phyloP scores from a whole-genome alignment of 1,140 invertebrate species.

The Hycleus cichorii region DNA sequence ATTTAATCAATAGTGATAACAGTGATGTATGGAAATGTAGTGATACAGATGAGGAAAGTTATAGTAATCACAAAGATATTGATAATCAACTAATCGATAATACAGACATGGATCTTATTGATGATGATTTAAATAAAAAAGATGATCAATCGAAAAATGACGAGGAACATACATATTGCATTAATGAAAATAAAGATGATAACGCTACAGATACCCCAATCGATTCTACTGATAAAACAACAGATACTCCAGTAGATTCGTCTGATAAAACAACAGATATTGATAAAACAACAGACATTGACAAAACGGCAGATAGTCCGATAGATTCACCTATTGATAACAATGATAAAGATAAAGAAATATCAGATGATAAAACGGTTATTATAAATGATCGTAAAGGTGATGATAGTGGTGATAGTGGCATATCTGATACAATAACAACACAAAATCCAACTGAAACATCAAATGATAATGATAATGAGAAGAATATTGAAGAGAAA shows the following conservation, averaged over 20 bases:
- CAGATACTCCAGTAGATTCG: too few species aligned
- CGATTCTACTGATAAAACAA: too few species aligned
- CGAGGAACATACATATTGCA: too few species aligned
- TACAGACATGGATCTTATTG: not conserved
- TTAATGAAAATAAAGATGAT: not conserved
- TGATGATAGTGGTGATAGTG: not conserved
- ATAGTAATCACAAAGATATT: not conserved
- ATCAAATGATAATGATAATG: not conserved
- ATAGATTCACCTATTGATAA: too few species aligned
- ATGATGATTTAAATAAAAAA: not conserved
- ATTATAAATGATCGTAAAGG: not conserved
- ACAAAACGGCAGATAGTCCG: too few species aligned
- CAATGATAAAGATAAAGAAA: too few species aligned
- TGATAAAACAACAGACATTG: too few species aligned
- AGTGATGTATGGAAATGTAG: constrained; percentile 11
- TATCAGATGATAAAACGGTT: not conserved
- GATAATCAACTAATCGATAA: not conserved
- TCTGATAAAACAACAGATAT: too few species aligned
- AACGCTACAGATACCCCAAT: too few species aligned
- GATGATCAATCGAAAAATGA: not conserved
- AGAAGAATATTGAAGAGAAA: not conserved
- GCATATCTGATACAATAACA: not conserved
- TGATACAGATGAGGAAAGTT: constrained; percentile 6
- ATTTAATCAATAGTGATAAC: constrained; percentile 1
- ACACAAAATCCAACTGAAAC: constrained; percentile 1